These are phyloP conservation scores for Hippocampus guttulatus DNA, from an alignment of 2,113 vertebrate species.

Conservation along the genomic window DNA sequence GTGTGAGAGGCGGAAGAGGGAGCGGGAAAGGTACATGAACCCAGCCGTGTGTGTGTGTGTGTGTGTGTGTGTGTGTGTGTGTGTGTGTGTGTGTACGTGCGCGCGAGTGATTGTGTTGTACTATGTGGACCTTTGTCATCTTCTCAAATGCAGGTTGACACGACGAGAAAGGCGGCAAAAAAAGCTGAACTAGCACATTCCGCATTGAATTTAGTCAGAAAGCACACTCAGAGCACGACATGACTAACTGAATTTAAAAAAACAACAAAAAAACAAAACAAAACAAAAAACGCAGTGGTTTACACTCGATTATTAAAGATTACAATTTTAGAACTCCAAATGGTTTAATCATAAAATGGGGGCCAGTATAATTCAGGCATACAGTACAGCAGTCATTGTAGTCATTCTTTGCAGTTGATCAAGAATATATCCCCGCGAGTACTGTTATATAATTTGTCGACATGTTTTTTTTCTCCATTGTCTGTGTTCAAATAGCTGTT, in stretches of 20 bases:
- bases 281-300: too few species aligned
- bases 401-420: too few species aligned
- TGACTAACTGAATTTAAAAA: too few species aligned
- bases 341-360: not conserved
- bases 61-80: not conserved
- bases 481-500: not conserved
- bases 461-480: too few species aligned
- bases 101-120: not conserved
- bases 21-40: constrained; percentile 34
- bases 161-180: not conserved
- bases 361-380: too few species aligned
- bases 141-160: not conserved
- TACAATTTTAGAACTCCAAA: too few species aligned
- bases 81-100: not conserved
- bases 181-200: not conserved
- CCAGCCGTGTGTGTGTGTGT: not conserved
- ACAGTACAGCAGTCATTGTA: too few species aligned
- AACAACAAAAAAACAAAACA: too few species aligned
- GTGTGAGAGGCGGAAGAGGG: constrained; percentile 21
- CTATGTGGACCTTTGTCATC: not conserved
- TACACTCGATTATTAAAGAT: too few species aligned
- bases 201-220: not conserved
- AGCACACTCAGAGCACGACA: not conserved
- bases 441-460: too few species aligned
- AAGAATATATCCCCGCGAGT: too few species aligned